phyloP scores from a whole-genome alignment of 2,888 invertebrate genomes.

The Muscina levida region DNA sequence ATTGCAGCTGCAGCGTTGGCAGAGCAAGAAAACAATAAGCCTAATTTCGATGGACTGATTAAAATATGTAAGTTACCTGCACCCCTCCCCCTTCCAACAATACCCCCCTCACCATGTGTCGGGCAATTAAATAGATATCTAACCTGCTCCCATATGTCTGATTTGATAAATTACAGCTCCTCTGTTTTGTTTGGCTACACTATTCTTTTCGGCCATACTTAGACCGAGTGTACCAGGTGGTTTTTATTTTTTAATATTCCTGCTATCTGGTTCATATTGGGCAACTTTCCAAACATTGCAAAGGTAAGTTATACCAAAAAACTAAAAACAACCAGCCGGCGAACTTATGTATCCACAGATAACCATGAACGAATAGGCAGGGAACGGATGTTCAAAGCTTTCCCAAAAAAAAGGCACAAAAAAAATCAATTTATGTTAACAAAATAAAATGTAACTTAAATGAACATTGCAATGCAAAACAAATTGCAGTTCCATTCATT shows the following conservation, averaged over 20 bases:
- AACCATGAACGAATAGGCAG: too few relatives aligned
- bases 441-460: slow-evolving; percentile 1
- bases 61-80: slow-evolving; percentile 75
- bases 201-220: slow-evolving; percentile 82
- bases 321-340: not conserved
- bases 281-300: slow-evolving; percentile 89
- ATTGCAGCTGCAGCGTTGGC: slow-evolving; percentile 14
- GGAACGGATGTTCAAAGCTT: slow-evolving; percentile 18
- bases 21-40: slow-evolving; percentile 68
- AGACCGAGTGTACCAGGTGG: slow-evolving; percentile 91
- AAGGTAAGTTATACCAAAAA: slow-evolving; percentile 75
- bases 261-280: slow-evolving; percentile 93
- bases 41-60: slow-evolving; percentile 75
- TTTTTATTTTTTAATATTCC: slow-evolving; percentile 92
- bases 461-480: not conserved
- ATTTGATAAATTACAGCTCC: slow-evolving; percentile 72
- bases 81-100: not conserved
- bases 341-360: not conserved
- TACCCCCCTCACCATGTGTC: not conserved
- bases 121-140: slow-evolving; percentile 9
- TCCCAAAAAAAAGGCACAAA: too few relatives aligned
- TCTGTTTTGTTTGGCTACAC: slow-evolving; percentile 76
- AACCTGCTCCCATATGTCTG: not conserved
- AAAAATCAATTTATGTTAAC: slow-evolving; percentile 30
- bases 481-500: not conserved